Conservation (phyloP, 2,113 vertebrate genomes). For the Symphodus melops region DNA sequence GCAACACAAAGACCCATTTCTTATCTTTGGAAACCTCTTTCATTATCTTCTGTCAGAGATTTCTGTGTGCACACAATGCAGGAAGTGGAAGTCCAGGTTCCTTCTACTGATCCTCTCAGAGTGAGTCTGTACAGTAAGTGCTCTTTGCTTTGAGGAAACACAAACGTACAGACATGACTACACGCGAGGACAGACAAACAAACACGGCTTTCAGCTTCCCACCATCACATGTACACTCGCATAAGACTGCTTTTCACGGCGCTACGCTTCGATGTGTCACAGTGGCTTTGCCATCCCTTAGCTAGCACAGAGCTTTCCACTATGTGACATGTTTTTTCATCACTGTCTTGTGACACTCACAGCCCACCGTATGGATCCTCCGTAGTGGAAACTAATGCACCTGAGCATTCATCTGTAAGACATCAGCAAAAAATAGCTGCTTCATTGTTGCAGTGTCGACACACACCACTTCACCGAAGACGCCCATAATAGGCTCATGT, state of each 20-base stretch:
- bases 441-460: constrained; percentile 27
- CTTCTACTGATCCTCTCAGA: constrained; percentile 7
- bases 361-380: constrained; percentile 5
- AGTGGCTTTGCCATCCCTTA: constrained; percentile 11
- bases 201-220: not conserved
- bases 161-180: not conserved
- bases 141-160: constrained; percentile 44
- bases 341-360: constrained; percentile 7
- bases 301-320: not conserved
- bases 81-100: constrained; percentile 35
- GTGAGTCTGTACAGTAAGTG: not conserved
- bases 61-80: not conserved
- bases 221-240: constrained; percentile 8
- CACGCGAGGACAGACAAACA: not conserved
- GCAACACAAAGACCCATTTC: too few species aligned
- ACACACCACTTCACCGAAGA: constrained; percentile 38
- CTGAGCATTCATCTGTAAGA: constrained; percentile 44
- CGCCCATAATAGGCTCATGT: constrained; percentile 38
- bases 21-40: too few species aligned
- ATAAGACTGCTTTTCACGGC: constrained; percentile 12
- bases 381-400: constrained; percentile 25
- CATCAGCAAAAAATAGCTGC: constrained; percentile 34
- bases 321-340: not conserved
- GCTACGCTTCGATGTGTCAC: not conserved
- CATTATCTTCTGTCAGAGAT: too few species aligned